Percentiles rank a stretch among this genome's conserved stretches.
Conservation (phyloP, 2,797 vertebrate genomes). For the Halcyon chelicuti region DNA sequence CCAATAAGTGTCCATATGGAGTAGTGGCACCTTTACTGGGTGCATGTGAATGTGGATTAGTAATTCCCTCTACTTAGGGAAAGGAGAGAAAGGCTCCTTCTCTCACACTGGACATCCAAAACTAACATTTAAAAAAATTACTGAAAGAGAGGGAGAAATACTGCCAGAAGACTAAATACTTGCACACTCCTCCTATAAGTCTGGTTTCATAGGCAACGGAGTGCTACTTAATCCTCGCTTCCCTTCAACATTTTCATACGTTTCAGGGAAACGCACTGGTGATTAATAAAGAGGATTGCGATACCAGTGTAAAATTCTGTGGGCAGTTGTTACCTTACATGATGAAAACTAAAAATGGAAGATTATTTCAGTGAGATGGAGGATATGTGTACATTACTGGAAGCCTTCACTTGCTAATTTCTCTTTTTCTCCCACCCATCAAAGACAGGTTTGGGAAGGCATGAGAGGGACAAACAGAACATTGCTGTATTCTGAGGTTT, state of each 20-base stretch:
- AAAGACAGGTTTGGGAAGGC: background rate
- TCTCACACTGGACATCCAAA: background rate
- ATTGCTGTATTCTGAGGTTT: background rate
- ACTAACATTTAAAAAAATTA: background rate
- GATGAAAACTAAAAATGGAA: background rate
- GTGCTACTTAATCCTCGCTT: background rate
- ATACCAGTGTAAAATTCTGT: background rate
- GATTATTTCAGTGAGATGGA: background rate
- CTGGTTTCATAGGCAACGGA: background rate
- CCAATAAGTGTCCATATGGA: background rate
- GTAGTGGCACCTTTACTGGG: accelerated
- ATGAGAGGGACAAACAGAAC: background rate
- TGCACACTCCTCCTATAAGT: background rate
- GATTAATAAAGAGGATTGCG: accelerated
- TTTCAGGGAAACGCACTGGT: background rate
- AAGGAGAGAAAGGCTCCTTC: background rate
- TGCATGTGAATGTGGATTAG: background rate
- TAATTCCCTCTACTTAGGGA: background rate
- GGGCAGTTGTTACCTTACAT: background rate
- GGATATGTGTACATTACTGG: background rate
- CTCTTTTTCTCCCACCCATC: background rate
- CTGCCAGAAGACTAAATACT: background rate
- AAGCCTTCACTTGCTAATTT: background rate
- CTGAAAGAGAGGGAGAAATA: background rate
- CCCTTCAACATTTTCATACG: background rate